A percentile compares a stretch with the other conserved stretches of the same genome.
Conservation (phyloP, 2,888 invertebrate species). For the Operophtera brumata region DNA sequence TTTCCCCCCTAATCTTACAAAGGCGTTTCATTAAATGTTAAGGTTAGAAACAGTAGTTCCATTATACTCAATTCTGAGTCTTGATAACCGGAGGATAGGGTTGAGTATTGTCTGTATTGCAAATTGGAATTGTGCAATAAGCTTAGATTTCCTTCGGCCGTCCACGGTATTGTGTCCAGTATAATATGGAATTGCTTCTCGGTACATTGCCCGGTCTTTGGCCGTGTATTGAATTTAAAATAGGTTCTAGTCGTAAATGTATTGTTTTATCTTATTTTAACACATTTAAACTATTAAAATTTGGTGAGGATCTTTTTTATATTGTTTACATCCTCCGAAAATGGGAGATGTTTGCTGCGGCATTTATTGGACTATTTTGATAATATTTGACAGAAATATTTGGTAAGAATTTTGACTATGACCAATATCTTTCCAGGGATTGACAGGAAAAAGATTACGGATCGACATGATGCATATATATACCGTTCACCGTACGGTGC, state of each 20-base stretch:
- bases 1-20: conserved; percentile 15
- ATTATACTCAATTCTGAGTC: neutral
- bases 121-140: conserved; percentile 32
- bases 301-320: too few relatives aligned
- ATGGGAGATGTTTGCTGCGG: too few relatives aligned
- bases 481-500: too few relatives aligned
- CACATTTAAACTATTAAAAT: neutral
- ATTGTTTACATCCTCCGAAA: too few relatives aligned
- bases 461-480: too few relatives aligned
- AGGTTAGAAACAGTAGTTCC: conserved; percentile 7
- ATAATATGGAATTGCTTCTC: conserved; percentile 32
- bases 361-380: too few relatives aligned
- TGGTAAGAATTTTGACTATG: too few relatives aligned
- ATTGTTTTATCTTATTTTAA: neutral
- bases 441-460: too few relatives aligned
- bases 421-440: too few relatives aligned
- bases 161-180: conserved; percentile 30
- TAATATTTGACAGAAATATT: too few relatives aligned
- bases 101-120: conserved; percentile 10
- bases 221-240: conserved; percentile 22
- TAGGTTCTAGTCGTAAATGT: conserved; percentile 3
- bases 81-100: conserved; percentile 5
- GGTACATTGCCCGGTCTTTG: conserved; percentile 12
- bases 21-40: conserved; percentile 24
- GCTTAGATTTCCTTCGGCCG: conserved; percentile 22